Percentiles rank a stretch among this genome's conserved stretches.
These are phyloP conservation scores for pig (Sus scrofa) DNA, from an alignment of 2,113 vertebrate species.

Conservation along the genomic window T2T-Sscrofa CM000817.6:43840501-43841000, in stretches of 20 bases:
- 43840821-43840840: no score
- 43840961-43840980: not conserved
- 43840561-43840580: not conserved
- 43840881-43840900: not conserved
- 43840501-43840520: not conserved
- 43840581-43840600: not conserved
- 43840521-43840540: not conserved
- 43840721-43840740: no score
- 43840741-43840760: no score
- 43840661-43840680: not conserved
- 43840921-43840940: not conserved
- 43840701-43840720: not conserved
- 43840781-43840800: no score
- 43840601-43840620: not conserved
- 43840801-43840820: no score
- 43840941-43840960: not conserved
- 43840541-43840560: not conserved
- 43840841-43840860: no score
- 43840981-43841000: not conserved
- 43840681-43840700: not conserved
- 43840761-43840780: no score
- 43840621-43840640: not conserved
- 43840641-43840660: not conserved
- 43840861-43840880: no score
- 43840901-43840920: not conserved